A percentile compares a stretch with the other conserved stretches of the same genome.
phyloP scores from a whole-genome alignment of 1,140 invertebrate species.

The Aradophagus sp. region DNA sequence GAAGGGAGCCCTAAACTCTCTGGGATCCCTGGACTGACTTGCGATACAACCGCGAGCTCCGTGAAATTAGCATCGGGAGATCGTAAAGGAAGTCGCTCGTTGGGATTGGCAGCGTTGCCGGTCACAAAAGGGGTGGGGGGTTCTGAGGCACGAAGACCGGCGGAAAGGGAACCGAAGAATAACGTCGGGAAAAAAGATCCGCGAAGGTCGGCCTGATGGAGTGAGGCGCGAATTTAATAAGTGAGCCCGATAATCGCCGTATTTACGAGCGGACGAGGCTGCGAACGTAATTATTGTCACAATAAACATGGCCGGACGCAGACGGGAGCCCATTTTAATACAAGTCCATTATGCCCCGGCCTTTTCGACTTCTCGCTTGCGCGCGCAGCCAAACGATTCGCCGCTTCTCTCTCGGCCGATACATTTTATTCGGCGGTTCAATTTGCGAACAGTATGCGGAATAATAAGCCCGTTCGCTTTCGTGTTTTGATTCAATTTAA shows the following conservation, averaged over 20 bases:
- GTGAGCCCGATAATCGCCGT: constrained; percentile 62
- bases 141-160: constrained; percentile 19
- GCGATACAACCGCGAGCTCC: constrained; percentile 66
- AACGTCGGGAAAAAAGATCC: constrained; percentile 50
- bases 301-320: constrained; percentile 63
- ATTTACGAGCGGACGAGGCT: constrained; percentile 61
- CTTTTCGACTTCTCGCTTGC: constrained; percentile 14
- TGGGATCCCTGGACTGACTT: constrained; percentile 59
- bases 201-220: constrained; percentile 42
- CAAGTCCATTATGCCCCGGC: constrained; percentile 24
- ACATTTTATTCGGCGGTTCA: constrained; percentile 40
- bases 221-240: constrained; percentile 69
- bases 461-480: constrained; percentile 32
- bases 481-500: constrained; percentile 47
- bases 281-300: constrained; percentile 71
- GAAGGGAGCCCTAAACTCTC: constrained; percentile 59
- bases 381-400: too few species aligned
- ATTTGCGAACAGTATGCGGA: constrained; percentile 39
- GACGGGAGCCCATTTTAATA: constrained; percentile 44
- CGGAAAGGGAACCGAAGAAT: constrained; percentile 40
- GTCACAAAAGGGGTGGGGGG: constrained; percentile 48
- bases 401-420: not conserved
- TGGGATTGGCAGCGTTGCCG: constrained; percentile 49
- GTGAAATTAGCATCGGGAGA: constrained; percentile 73
- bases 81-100: constrained; percentile 67